These are phyloP conservation scores for Cichlasoma orientale DNA, from an alignment of 2,797 vertebrate genomes.

Conservation along the genomic window DNA sequence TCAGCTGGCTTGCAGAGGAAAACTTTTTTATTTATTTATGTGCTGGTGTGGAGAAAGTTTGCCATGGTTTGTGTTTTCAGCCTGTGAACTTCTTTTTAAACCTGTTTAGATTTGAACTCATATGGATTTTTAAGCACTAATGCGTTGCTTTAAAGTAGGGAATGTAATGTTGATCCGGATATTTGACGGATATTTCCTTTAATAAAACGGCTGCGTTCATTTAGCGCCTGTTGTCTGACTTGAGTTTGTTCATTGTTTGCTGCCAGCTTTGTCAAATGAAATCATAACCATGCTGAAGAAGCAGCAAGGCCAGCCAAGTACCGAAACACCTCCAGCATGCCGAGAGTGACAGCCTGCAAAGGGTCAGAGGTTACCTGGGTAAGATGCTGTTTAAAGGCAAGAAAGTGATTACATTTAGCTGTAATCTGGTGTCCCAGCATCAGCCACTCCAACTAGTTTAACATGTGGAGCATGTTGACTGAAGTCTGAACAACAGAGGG, in stretches of 20 bases:
- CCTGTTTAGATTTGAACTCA: slow-evolving; percentile 48
- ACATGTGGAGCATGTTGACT: not conserved
- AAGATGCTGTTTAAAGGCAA: not conserved
- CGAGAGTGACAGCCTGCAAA: no score
- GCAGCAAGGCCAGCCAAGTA: not conserved
- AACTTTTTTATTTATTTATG: slow-evolving; percentile 66
- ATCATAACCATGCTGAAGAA: not conserved
- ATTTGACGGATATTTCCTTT: slow-evolving; percentile 50
- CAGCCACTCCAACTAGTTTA: not conserved
- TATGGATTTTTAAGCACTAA: slow-evolving; percentile 47
- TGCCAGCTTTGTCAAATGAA: no score
- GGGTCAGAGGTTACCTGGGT: no score
- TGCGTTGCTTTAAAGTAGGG: slow-evolving; percentile 49
- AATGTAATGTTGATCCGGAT: slow-evolving; percentile 45
- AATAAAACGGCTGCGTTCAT: slow-evolving; percentile 63
- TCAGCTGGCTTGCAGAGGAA: slow-evolving; percentile 49
- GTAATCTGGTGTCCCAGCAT: not conserved
- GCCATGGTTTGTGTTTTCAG: slow-evolving; percentile 47
- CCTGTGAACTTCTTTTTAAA: slow-evolving; percentile 70
- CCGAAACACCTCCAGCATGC: not conserved
- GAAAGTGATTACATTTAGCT: not conserved
- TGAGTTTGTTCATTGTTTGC: not conserved
- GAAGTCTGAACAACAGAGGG: no score
- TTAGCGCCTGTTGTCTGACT: not conserved
- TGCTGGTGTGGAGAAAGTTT: slow-evolving; percentile 40